Evolutionary conservation across 64 coral and sea anemone genomes (phyloP).

Genomic region (Hydrozoanthus tunicans): DNA sequence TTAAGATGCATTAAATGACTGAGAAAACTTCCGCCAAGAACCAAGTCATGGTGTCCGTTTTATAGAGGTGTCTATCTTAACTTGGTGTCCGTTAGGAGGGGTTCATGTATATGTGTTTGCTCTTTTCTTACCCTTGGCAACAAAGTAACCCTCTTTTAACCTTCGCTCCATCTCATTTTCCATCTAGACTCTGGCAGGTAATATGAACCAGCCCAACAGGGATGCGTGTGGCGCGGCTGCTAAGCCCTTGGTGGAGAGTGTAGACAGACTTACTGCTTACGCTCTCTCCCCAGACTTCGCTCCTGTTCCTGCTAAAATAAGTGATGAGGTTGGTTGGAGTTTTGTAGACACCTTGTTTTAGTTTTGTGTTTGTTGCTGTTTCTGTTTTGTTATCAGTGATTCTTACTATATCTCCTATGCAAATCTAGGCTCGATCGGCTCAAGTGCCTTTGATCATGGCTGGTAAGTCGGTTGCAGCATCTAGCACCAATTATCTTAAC

Average conservation of each 20-base stretch:
- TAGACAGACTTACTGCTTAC: slow-evolving; percentile 87
- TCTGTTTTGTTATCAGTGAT: too few species aligned
- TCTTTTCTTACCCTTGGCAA: too few species aligned
- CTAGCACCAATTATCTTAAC: slow-evolving; percentile 93
- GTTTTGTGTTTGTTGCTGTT: neutral
- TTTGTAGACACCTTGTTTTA: neutral
- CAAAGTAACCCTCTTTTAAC: too few species aligned
- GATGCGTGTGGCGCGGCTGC: slow-evolving; percentile 77
- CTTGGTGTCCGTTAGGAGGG: too few species aligned
- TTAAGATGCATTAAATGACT: too few species aligned
- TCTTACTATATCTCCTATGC: neutral
- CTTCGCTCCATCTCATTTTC: neutral
- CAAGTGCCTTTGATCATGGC: slow-evolving; percentile 98
- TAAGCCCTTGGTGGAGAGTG: slow-evolving; percentile 85
- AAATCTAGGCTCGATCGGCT: slow-evolving; percentile 89
- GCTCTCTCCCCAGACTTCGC: slow-evolving; percentile 97
- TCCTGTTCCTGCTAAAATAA: slow-evolving; percentile 91
- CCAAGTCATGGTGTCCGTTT: too few species aligned
- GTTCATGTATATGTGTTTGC: too few species aligned
- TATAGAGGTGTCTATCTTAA: too few species aligned
- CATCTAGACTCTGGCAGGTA: slow-evolving; percentile 39
- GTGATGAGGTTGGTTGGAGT: slow-evolving; percentile 71
- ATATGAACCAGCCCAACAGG: slow-evolving; percentile 78
- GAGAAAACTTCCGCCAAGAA: too few species aligned
- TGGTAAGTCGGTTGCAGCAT: slow-evolving; percentile 86